Base-by-base conservation (phyloP, 2,888 invertebrate genomes). In the Euzetes globulus region DNA sequence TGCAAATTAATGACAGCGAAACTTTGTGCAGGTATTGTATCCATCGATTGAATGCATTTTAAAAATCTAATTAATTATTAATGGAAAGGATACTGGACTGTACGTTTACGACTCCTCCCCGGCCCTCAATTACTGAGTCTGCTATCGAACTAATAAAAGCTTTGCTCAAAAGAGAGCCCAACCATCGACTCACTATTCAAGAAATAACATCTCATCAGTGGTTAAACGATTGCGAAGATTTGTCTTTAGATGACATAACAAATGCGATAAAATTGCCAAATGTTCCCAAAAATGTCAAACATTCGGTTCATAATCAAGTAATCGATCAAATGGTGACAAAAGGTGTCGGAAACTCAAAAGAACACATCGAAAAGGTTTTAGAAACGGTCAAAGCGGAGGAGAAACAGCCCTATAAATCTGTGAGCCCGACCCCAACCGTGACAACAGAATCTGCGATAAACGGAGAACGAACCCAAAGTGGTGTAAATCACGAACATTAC, bases 1-100 rank as follows among this genome's bases (percentile, higher is more conserved):
- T 97, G 85, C 98, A 98, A 85, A 96, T 97, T 41, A 99, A 98
- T 84, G 99, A 99, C 84, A 96, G 95, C 81, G 99, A 99, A 87
- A 99, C 99, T 0, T 85, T 99, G 74, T 98, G 96, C 41, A 97
- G 60, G 75, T 75, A 1, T 29, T 33, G 5, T 33, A 33, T 33
- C 4, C 4, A 33, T 33, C 33, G 4, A 33, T 33, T 33, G 33
- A 33, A 6, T 33, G n/a, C n/a, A n/a, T n/a, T 6, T 33, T 33
- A 33, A 7, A 33, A 41, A 33, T 58, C 17, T 45, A 29, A 25
- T 60, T 5, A n/a, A 27, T 74, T 1, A 6, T 17, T 50, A 1
- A 37, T 22, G n/a, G n/a, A n/a, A n/a, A 76, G 72, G 76, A 77
- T 77, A 22, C 50, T 77, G 15, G 77, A 77, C 50, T 77, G 77